phyloP scores from a whole-genome alignment of 2,113 vertebrate genomes.

The Myrmecobius fasciatus region DNA sequence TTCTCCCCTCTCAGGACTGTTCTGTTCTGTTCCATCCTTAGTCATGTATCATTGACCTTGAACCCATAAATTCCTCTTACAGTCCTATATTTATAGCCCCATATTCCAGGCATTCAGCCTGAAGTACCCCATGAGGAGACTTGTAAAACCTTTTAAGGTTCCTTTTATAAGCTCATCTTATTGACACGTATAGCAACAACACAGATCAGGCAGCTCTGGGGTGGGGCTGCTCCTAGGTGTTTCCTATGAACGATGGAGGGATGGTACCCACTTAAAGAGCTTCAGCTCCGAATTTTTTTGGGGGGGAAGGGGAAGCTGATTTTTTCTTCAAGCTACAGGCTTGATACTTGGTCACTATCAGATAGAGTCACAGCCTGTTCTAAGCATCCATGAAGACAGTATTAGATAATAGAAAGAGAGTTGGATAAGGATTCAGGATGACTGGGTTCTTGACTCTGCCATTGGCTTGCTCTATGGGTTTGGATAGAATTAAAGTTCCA shows the following conservation, averaged over 20 bases:
- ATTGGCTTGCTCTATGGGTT: not conserved
- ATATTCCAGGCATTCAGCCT: constrained; percentile 36
- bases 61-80: constrained; percentile 54
- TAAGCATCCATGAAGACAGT: not conserved
- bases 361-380: not conserved
- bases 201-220: not conserved
- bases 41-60: not conserved
- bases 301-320: too few species aligned
- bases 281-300: not conserved
- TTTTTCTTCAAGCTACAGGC: not conserved
- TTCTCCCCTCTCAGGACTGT: not conserved
- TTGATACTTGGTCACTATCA: not conserved
- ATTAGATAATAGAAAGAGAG: not conserved
- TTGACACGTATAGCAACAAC: not conserved
- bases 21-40: not conserved
- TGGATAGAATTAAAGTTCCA: not conserved
- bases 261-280: not conserved
- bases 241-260: not conserved
- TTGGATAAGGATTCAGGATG: not conserved
- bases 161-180: not conserved
- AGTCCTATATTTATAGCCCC: constrained; percentile 48
- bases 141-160: constrained; percentile 50
- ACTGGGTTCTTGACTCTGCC: not conserved
- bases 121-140: constrained; percentile 3
- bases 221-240: not conserved